These are phyloP conservation scores for Lasioglossum malachurum DNA, from an alignment of 2,888 invertebrate genomes.

Conservation along the genomic window DNA sequence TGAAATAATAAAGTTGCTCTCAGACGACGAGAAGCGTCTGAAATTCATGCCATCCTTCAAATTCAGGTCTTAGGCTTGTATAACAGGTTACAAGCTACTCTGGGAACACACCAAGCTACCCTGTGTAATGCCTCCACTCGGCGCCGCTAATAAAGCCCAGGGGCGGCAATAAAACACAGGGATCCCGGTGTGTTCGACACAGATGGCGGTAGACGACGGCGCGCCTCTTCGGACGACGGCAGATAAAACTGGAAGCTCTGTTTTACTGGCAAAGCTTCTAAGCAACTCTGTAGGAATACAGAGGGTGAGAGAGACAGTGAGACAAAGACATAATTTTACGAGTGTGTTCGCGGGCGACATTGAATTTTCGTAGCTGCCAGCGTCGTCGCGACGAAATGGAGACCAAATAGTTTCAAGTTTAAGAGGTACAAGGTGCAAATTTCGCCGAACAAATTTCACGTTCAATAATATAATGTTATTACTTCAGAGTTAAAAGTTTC, in stretches of 20 bases:
- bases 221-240: background rate
- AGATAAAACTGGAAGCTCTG: conserved; percentile 1
- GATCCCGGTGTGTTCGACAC: background rate
- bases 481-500: background rate
- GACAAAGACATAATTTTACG: background rate
- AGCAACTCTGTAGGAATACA: background rate
- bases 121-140: background rate
- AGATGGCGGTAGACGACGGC: conserved; percentile 3
- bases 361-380: background rate
- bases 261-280: background rate
- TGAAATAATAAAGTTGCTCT: background rate
- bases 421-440: background rate
- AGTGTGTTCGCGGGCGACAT: background rate
- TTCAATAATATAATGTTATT: background rate
- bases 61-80: background rate
- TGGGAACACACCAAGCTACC: background rate
- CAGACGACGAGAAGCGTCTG: background rate
- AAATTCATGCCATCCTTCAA: background rate
- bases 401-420: background rate
- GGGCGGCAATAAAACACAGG: background rate
- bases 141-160: background rate
- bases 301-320: background rate
- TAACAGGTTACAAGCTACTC: background rate
- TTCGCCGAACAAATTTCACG: background rate
- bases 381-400: background rate